Evolutionary conservation across 2,797 vertebrate genomes (phyloP).

Genomic region (Peromyscus melanophrys): DNA sequence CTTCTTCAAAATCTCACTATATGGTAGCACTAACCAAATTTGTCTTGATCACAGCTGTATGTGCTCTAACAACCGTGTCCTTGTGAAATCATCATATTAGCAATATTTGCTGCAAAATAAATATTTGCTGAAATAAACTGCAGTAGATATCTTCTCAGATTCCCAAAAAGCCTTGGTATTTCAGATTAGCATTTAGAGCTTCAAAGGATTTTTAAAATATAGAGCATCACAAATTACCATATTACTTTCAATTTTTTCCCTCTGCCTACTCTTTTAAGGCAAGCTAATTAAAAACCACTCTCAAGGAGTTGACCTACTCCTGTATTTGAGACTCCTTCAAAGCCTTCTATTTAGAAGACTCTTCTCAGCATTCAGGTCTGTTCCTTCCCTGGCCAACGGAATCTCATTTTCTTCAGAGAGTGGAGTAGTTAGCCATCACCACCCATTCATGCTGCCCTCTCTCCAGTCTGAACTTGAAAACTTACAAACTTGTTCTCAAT

Average conservation of each 20-base stretch:
- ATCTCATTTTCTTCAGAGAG: constrained; percentile 46
- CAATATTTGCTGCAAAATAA: constrained; percentile 4
- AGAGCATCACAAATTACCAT: constrained; percentile 48
- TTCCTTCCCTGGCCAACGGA: neutral
- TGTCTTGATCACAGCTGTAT: neutral
- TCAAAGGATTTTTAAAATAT: constrained; percentile 53
- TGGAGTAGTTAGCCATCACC: neutral
- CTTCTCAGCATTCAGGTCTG: constrained; percentile 37
- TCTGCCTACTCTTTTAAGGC: constrained; percentile 32
- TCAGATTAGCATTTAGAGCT: constrained; percentile 41
- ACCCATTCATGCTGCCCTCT: constrained; percentile 25
- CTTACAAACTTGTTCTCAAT: constrained; percentile 43
- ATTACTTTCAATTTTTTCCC: constrained; percentile 56
- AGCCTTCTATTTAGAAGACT: constrained; percentile 54
- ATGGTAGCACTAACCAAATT: neutral
- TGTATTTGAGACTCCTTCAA: constrained; percentile 63
- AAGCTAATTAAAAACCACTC: constrained; percentile 67
- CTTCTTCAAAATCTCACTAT: neutral
- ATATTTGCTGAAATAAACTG: constrained; percentile 36
- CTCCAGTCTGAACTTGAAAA: constrained; percentile 43
- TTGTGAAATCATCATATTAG: neutral
- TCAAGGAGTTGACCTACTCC: constrained; percentile 40
- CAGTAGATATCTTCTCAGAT: neutral
- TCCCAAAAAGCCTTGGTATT: constrained; percentile 25
- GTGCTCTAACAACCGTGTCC: neutral